A percentile compares a stretch with the other conserved stretches of the same genome.
These are phyloP conservation scores for Taenaris catops DNA, from an alignment of 2,888 invertebrate species.

Conservation along the genomic window DNA sequence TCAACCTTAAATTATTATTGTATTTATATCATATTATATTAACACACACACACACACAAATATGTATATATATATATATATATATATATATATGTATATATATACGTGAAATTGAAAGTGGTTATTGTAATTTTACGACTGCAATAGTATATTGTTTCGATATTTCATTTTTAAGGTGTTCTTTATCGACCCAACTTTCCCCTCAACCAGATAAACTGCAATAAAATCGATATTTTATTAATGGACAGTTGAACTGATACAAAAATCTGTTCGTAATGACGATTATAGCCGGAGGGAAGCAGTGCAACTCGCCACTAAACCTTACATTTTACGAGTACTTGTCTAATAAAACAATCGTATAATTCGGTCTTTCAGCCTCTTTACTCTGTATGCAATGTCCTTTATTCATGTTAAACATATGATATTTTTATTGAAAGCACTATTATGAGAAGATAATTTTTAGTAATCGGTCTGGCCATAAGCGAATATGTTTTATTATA, in stretches of 20 bases:
- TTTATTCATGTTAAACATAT: conserved; percentile 19
- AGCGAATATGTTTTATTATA: conserved; percentile 8
- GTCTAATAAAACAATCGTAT: conserved; percentile 66
- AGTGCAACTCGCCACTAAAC: conserved; percentile 38
- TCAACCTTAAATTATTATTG: no score
- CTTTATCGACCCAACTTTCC: conserved; percentile 20
- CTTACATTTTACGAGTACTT: conserved; percentile 50
- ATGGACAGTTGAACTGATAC: conserved; percentile 43
- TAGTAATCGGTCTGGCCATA: conserved; percentile 8
- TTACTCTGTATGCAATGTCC: conserved; percentile 15
- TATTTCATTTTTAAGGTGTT: conserved; percentile 16
- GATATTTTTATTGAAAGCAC: conserved; percentile 15
- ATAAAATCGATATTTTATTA: conserved; percentile 50
- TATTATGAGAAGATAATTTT: conserved; percentile 7
- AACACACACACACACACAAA: no score
- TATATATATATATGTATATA: not conserved
- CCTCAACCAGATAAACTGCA: conserved; percentile 26
- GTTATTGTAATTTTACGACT: conserved; percentile 7
- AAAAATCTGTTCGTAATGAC: conserved; percentile 55
- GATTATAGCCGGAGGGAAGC: conserved; percentile 36
- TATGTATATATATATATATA: no score
- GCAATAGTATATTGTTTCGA: conserved; percentile 9
- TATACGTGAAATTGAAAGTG: conserved; percentile 3
- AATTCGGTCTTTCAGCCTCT: conserved; percentile 33
- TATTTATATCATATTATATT: no score